These are phyloP conservation scores for Datnioides undecimradiatus DNA, from an alignment of 2,113 vertebrate species.

Conservation along the genomic window DNA sequence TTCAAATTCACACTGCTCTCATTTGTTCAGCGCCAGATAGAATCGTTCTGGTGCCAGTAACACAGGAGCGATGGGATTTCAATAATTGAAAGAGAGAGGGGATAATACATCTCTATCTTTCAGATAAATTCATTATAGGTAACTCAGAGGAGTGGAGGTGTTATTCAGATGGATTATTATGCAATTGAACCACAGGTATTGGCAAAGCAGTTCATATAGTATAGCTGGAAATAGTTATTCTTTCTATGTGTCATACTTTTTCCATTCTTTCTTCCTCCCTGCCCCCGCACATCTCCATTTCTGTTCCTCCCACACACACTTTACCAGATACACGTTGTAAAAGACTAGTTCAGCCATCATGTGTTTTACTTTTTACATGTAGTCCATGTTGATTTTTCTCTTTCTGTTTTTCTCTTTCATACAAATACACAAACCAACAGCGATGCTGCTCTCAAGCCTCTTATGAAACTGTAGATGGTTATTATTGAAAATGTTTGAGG, in stretches of 20 bases:
- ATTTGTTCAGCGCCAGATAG: constrained; percentile 49
- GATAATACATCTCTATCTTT: constrained; percentile 36
- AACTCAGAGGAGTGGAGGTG: constrained; percentile 54
- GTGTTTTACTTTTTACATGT: constrained; percentile 1
- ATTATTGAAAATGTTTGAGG: neutral
- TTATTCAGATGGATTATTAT: constrained; percentile 64
- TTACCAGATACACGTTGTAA: constrained; percentile 59
- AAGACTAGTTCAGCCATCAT: constrained; percentile 35
- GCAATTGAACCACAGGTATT: constrained; percentile 61
- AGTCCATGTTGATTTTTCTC: neutral
- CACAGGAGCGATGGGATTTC: constrained; percentile 30
- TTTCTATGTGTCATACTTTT: constrained; percentile 74
- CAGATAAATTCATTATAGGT: constrained; percentile 48
- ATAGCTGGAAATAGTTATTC: constrained; percentile 72
- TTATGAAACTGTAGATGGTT: neutral
- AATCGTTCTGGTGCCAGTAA: constrained; percentile 40
- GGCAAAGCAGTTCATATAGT: constrained; percentile 27
- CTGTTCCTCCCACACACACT: constrained; percentile 66
- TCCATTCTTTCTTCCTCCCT: constrained; percentile 69
- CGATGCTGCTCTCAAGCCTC: neutral
- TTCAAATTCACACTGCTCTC: constrained; percentile 26
- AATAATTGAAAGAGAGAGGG: constrained; percentile 48
- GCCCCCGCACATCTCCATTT: constrained; percentile 61
- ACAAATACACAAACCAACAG: neutral
- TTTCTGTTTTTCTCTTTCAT: neutral